Evolutionary conservation across 2,113 vertebrate species (phyloP), one percentile per base, ranked within the genome.

Genomic region (Anolis carolinensis): DNA sequence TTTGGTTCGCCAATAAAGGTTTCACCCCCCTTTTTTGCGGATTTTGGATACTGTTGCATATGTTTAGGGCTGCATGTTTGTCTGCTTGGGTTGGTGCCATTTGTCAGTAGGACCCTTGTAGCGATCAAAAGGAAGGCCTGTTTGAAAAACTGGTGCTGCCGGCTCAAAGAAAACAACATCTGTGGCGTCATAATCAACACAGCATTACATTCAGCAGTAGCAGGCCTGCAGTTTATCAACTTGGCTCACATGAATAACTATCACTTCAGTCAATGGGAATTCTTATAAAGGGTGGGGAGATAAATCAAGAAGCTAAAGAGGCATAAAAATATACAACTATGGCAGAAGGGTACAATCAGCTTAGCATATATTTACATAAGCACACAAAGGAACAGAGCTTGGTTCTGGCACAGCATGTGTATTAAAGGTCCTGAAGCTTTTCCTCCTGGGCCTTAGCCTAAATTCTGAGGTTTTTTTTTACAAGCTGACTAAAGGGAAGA

Each of bases 281-380:
- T 93, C 89, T 92, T 91, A 90, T 75, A 91, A 91, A 92, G 44
- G 80, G 68, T 94, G n/a, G 89, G 82, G 83, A 94, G 85, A 93
- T 91, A 93, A 95, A 94, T 95, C 91, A 91, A 89, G 63, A 81
- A 80, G 59, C 86, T 88, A 94, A 93, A 86, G 71, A 92, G 92
- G 82, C 79, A 91, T 89, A 87, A 94, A 94, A 89, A 72, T 90
- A 34, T 90, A 82, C 79, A 92, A 89, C 59, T 52, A 87, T 87
- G 55, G 39, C 86, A 91, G 84, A 74, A 88, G 71, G 25, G 81
- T 91, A 81, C 34, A 87, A 85, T 50, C 76, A 89, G 63, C 76
- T 95, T 93, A 87, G 84, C 90, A 91, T 79, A 81, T 86, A 86
- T 93, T 95, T 92, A 91, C 82, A 81, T 77, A 86, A 36, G 77